Conservation (phyloP, 2,888 invertebrate genomes). For the Parnassius glacialis region DNA sequence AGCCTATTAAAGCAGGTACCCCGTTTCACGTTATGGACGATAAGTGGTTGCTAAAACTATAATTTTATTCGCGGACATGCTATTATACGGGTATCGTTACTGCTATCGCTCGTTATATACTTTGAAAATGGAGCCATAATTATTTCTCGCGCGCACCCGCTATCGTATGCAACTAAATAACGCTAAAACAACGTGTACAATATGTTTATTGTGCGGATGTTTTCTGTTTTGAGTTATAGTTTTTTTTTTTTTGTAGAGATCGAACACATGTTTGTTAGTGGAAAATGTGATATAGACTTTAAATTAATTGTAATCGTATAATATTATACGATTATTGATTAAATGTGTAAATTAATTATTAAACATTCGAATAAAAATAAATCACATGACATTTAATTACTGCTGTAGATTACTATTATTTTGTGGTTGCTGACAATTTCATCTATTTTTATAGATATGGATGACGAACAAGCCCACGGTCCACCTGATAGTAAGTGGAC, state of each 20-base stretch:
- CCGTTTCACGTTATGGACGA: not conserved
- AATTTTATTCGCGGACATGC: conserved; percentile 24
- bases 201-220: conserved; percentile 10
- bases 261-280: not conserved
- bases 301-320: too few species aligned
- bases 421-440: too few species aligned
- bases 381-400: too few species aligned
- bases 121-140: conserved; percentile 15
- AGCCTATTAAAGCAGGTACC: not conserved
- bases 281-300: not conserved
- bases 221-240: not conserved
- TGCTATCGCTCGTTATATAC: conserved; percentile 25
- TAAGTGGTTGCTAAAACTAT: conserved; percentile 17
- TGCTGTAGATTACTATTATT: too few species aligned
- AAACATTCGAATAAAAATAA: too few species aligned
- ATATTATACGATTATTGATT: too few species aligned
- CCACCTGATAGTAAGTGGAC: too few species aligned
- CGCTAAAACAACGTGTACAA: conserved; percentile 1
- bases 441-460: too few species aligned
- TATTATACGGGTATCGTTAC: conserved; percentile 17
- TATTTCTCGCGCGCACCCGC: conserved; percentile 15
- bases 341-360: too few species aligned
- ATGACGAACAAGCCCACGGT: too few species aligned
- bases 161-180: conserved; percentile 18
- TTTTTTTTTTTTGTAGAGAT: conserved; percentile 8